Base-by-base conservation (phyloP, 1,140 invertebrate species). In the Homalodisca vitripennis region DNA sequence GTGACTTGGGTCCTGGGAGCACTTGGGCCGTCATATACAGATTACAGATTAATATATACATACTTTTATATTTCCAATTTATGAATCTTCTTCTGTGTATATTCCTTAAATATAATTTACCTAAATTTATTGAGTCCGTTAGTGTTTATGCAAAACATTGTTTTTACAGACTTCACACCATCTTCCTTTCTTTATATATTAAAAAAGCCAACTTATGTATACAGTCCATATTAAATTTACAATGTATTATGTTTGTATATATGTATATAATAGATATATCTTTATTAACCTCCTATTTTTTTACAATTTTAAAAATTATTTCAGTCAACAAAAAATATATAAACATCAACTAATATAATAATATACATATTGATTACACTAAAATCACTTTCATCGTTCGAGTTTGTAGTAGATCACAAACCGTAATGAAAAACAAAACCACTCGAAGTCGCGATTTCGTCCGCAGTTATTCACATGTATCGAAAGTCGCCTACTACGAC, bases 241-340 rank as follows among this genome's bases (percentile, higher is more conserved):
- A 22, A 60, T 60, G 17, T 60, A 60, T n/a, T n/a, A n/a, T n/a
- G n/a, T n/a, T n/a, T n/a, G n/a, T n/a, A 60, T 26, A 3, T 60
- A 26, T 60, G 3, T 27, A 24, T 60, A 60, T 60, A 60, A 53
- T 60, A 60, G 22, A 60, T 26, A 60, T 60, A 60, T 27, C 55
- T 60, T 60, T 60, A 60, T 60, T 60, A 27, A 60, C 26, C 55
- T 60, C 29, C 22, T 27, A 27, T 53, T 53, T 60, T 60, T 60
- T 60, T 27, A 22, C 26, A 26, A 27, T 60, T 60, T 60, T 27
- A 60, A 60, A 60, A 60, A 41, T 53, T 26, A 60, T 27, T 27
- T 60, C 55, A 60, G 55, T 60, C 55, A 60, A 60, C 55, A 60
- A 60, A 60, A 60, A 60, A 60, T 27, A n/a, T 60, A 60, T 60